Evolutionary conservation across 92 coral and sea anemone species (phyloP), one percentile per base, ranked within the genome.

Genomic region (Epizoanthus illoricatus): DNA sequence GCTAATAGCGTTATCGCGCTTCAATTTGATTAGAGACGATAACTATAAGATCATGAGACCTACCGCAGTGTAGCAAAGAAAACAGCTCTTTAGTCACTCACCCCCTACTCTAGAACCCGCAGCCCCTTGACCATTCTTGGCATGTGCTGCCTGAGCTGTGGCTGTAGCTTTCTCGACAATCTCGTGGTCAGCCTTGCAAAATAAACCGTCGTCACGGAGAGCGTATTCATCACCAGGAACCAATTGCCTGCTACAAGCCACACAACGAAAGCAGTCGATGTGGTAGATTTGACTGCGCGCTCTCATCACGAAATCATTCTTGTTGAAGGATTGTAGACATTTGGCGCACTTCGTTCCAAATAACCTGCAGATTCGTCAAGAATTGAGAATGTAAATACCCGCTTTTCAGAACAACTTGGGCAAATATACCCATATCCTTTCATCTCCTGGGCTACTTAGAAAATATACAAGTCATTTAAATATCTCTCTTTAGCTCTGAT

Each of bases 271-370:
- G 73, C 99, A 97, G 75, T 97, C 99, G 78, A 97, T 87, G 83
- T 97, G 99, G 68, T 91, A 97, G 81, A 97, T 97, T 87, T 97
- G 91, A 88, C 86, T 97, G 79, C 92, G 87, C 63, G 97, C 99
- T 84, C 97, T 85, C 99, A 97, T 97, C 73, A 97, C 99, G 89
- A 94, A 93, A 71, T 97, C 99, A 5, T 91, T 93, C 86, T 91
- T 97, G 92, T 89, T 94, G 86, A 97, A 92, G 73, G 92, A 90
- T 79, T 89, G 94, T 49, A 89, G 91, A 71, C 99, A 97, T 81
- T 97, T 97, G 80, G 99, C 98, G 85, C 99, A 97, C 84, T 97
- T 97, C 78, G 99, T 91, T 20, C 99, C 99, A 65, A 97, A 97
- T 74, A 97, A 92, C 92, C 99, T 97, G 90, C 79, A 71, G 84